These are phyloP conservation scores for Nibea coibor DNA, from an alignment of 2,113 vertebrate species.

Conservation along the genomic window DNA sequence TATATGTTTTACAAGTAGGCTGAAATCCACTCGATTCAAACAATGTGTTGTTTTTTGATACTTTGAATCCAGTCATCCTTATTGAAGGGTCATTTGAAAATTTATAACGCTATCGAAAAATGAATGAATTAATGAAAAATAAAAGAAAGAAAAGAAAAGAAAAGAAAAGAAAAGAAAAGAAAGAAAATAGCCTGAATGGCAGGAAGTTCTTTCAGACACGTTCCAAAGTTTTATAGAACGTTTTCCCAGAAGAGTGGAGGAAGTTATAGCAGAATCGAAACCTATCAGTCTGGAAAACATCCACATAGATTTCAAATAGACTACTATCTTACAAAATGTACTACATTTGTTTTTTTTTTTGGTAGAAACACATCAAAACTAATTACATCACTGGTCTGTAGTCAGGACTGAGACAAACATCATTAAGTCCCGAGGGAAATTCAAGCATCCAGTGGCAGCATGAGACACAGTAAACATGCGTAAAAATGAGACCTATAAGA, in stretches of 20 bases:
- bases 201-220: conserved; percentile 29
- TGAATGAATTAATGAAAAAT: too few species aligned
- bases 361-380: not conserved
- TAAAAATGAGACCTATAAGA: too few species aligned
- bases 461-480: too few species aligned
- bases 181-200: conserved; percentile 1
- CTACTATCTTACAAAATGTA: not conserved
- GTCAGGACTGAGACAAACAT: not conserved
- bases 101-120: too few species aligned
- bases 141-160: too few species aligned
- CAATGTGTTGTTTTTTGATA: too few species aligned
- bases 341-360: not conserved
- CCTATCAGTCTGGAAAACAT: not conserved
- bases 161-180: too few species aligned
- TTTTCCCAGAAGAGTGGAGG: not conserved
- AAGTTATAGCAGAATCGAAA: not conserved
- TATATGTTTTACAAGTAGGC: too few species aligned
- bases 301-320: not conserved
- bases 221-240: not conserved
- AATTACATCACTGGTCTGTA: not conserved
- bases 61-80: too few species aligned
- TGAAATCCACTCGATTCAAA: too few species aligned
- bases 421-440: not conserved
- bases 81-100: too few species aligned
- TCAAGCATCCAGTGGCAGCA: too few species aligned